A percentile compares a stretch with the other conserved stretches of the same genome.
phyloP scores from a whole-genome alignment of 23 tunicate genomes.

The Oikopleura albicans region DNA sequence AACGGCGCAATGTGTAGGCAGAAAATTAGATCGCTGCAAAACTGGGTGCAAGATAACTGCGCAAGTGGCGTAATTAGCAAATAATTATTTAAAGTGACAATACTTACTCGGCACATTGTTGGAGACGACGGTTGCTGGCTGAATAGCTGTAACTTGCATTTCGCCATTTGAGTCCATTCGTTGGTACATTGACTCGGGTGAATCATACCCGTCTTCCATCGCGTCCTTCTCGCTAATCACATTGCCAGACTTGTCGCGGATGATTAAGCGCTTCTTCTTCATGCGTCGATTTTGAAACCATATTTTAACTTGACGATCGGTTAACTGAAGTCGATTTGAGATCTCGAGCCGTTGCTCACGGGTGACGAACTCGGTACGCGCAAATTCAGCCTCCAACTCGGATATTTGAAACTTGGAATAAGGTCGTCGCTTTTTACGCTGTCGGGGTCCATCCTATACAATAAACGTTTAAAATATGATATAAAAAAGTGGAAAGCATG shows the following conservation, averaged over 20 bases:
- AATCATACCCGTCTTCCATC: not conserved
- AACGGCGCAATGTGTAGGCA: no score
- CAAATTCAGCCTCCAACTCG: conserved; percentile 75
- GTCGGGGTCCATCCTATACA: not conserved
- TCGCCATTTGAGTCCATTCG: not conserved
- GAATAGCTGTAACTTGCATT: conserved; percentile 3
- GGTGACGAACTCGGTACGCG: conserved; percentile 74
- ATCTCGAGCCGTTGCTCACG: conserved; percentile 67
- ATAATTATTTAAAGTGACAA: no score
- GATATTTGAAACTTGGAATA: conserved; percentile 75
- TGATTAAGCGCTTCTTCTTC: conserved; percentile 70
- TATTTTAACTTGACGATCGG: conserved; percentile 80
- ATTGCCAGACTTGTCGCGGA: conserved; percentile 25
- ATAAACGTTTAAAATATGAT: no score
- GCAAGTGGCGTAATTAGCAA: no score
- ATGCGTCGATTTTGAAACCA: conserved; percentile 86
- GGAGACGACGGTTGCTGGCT: not conserved
- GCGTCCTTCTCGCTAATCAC: not conserved
- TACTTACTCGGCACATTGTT: no score
- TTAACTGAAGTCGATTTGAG: conserved; percentile 36
- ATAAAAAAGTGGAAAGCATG: no score
- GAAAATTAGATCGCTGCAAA: no score
- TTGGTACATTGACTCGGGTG: not conserved
- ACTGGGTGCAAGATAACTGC: no score
- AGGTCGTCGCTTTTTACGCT: conserved; percentile 31